Conservation (phyloP, 2,888 invertebrate species). For the Osmoderma eremita region DNA sequence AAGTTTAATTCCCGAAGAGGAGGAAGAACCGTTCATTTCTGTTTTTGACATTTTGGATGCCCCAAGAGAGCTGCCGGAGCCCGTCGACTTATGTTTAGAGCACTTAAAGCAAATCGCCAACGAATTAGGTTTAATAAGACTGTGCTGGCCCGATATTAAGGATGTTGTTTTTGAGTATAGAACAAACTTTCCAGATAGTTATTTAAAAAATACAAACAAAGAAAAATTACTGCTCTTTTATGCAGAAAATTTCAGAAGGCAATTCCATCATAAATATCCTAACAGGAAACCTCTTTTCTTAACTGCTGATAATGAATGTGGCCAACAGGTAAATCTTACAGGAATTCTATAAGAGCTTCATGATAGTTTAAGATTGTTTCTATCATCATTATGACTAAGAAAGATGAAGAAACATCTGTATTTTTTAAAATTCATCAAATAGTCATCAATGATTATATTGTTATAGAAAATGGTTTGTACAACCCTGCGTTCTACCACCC, state of each 20-base stretch:
- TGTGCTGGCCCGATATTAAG: constrained; percentile 72
- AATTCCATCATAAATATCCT: constrained; percentile 70
- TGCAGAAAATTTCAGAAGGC: constrained; percentile 81
- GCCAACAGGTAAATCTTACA: constrained; percentile 70
- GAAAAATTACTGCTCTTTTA: constrained; percentile 78
- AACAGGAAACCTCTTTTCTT: constrained; percentile 74
- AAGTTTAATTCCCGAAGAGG: constrained; percentile 48
- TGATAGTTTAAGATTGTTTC: background rate
- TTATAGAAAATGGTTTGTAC: constrained; percentile 89
- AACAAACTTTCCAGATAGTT: constrained; percentile 72
- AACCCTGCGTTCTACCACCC: constrained; percentile 80
- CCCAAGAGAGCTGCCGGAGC: constrained; percentile 56
- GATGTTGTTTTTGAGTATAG: constrained; percentile 69
- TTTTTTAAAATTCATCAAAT: background rate
- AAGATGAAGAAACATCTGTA: background rate
- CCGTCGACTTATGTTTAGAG: constrained; percentile 63
- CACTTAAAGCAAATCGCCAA: constrained; percentile 70
- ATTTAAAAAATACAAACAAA: constrained; percentile 74
- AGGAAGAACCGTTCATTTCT: constrained; percentile 53
- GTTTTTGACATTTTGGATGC: constrained; percentile 58
- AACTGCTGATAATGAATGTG: constrained; percentile 80
- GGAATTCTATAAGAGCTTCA: no score
- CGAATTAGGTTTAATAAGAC: constrained; percentile 68
- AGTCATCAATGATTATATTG: constrained; percentile 33
- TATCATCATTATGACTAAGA: background rate